phyloP scores from a whole-genome alignment of 64 coral and sea anemone species.

The Trachythela sp. region DNA sequence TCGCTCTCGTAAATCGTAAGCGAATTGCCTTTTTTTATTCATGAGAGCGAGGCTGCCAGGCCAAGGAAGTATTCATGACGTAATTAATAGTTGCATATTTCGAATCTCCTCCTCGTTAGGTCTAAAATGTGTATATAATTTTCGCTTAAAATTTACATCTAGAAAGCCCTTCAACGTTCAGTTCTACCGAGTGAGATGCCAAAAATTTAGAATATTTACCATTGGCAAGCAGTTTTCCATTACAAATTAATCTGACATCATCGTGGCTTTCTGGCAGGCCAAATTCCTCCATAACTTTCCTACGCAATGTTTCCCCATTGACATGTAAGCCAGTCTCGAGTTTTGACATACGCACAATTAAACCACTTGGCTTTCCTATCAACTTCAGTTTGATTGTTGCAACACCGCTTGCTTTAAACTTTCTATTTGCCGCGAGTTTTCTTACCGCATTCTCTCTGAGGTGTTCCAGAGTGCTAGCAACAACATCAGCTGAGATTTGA shows the following conservation, averaged over 20 bases:
- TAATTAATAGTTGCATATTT: too few relatives aligned
- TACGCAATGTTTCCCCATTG: neutral
- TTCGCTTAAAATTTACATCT: too few relatives aligned
- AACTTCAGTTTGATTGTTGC: constrained; percentile 19
- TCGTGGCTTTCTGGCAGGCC: neutral
- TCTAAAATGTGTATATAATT: too few relatives aligned
- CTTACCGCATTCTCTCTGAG: neutral
- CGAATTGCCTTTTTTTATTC: too few relatives aligned
- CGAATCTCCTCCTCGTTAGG: too few relatives aligned
- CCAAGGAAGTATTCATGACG: too few relatives aligned
- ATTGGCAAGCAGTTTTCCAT: neutral
- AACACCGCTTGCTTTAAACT: neutral
- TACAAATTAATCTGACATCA: neutral
- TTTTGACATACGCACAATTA: neutral
- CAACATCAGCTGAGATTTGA: neutral
- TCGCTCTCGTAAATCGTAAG: too few relatives aligned
- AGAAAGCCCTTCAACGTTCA: too few relatives aligned
- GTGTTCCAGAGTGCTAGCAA: neutral
- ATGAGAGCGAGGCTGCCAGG: too few relatives aligned
- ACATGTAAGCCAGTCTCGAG: neutral
- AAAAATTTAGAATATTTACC: neutral
- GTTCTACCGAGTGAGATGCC: too few relatives aligned
- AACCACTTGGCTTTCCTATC: neutral
- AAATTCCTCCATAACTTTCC: neutral
- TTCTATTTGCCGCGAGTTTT: constrained; percentile 1